phyloP scores from a whole-genome alignment of 2,888 invertebrate genomes.

The Machimus rusticus region DNA sequence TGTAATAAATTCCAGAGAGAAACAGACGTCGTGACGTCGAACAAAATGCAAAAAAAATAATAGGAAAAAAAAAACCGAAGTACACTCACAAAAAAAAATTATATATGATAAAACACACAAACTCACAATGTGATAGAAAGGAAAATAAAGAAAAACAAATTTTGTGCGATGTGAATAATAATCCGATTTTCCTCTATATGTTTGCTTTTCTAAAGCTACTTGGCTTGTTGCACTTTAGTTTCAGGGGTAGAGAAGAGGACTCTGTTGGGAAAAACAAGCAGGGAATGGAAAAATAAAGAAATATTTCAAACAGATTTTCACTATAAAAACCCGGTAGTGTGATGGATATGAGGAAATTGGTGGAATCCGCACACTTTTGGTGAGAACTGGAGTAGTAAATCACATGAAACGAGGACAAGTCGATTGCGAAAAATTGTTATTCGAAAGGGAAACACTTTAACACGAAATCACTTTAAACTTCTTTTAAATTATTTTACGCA shows the following conservation, averaged over 20 bases:
- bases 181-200: conserved; percentile 11
- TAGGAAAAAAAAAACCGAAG: background rate
- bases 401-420: background rate
- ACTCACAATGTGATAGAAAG: background rate
- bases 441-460: background rate
- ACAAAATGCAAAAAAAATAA: background rate
- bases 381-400: background rate
- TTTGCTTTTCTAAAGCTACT: background rate
- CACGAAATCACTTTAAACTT: background rate
- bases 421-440: background rate
- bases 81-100: background rate
- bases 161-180: conserved; percentile 16
- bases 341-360: background rate
- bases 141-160: background rate
- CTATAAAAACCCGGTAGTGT: background rate
- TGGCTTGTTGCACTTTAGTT: conserved; percentile 18
- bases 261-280: background rate
- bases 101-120: background rate
- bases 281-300: background rate
- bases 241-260: background rate
- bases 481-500: background rate
- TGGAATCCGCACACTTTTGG: background rate
- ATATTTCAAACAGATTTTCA: background rate
- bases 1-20: conserved; percentile 7
- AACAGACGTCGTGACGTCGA: background rate